phyloP scores from a whole-genome alignment of 23 tunicate species.

The Ciona savignyi region DNA sequence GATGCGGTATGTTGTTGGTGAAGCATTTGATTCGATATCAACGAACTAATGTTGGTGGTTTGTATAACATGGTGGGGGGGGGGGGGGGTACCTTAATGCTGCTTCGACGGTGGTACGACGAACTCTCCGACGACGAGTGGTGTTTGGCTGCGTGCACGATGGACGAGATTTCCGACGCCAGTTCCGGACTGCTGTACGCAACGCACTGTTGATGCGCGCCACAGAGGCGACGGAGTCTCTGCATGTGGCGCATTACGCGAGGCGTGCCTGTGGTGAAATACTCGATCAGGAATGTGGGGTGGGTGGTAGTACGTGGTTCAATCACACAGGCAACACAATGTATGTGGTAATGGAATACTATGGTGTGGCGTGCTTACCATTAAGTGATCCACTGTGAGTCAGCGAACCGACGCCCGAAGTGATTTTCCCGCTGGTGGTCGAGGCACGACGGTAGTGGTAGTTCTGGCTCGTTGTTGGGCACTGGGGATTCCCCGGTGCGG shows the following conservation, averaged over 20 bases:
- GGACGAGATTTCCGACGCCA: constrained; percentile 84
- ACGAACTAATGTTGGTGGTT: background rate
- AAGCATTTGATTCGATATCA: too few species aligned
- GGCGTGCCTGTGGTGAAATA: too few species aligned
- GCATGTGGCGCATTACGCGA: constrained; percentile 80
- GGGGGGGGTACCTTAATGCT: background rate
- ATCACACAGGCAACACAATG: too few species aligned
- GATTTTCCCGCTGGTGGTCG: constrained; percentile 50
- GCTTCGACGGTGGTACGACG: constrained; percentile 18
- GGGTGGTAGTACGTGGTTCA: too few species aligned
- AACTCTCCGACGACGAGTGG: constrained; percentile 35
- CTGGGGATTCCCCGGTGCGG: background rate
- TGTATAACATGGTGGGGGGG: background rate
- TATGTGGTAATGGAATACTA: too few species aligned
- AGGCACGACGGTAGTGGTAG: constrained; percentile 11
- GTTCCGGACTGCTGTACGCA: constrained; percentile 86
- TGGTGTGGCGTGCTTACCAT: too few species aligned
- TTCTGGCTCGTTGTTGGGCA: constrained; percentile 6
- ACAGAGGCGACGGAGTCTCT: constrained; percentile 74
- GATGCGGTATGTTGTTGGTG: too few species aligned
- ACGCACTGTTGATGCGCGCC: constrained; percentile 92
- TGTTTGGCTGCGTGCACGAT: constrained; percentile 86
- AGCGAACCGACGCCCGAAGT: constrained; percentile 70
- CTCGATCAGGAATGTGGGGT: too few species aligned
- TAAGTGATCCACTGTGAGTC: constrained; percentile 25